Conservation (phyloP, 2,113 vertebrate species). For the Oreocharis arfaki region DNA sequence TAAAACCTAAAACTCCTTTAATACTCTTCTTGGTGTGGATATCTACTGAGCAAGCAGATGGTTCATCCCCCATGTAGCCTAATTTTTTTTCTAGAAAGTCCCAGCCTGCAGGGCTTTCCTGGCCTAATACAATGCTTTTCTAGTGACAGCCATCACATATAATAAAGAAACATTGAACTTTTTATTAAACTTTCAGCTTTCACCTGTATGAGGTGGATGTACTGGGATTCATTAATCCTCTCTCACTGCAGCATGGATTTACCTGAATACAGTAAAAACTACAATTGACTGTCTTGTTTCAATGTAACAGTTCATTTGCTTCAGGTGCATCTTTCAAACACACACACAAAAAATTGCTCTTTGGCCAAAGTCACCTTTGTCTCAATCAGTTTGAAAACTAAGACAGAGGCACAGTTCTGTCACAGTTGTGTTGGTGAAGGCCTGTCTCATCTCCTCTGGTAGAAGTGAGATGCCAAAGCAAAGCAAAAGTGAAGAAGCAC, state of each 20-base stretch:
- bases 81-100: neutral
- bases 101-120: neutral
- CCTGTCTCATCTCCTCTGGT: neutral
- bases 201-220: neutral
- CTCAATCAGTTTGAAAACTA: neutral
- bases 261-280: neutral
- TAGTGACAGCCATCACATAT: neutral
- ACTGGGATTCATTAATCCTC: neutral
- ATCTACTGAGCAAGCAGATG: neutral
- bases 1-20: neutral
- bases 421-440: neutral
- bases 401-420: neutral
- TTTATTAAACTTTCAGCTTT: no score
- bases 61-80: neutral
- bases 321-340: neutral
- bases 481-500: neutral
- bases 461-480: neutral
- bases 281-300: neutral
- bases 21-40: neutral
- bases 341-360: neutral
- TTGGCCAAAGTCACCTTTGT: neutral
- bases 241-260: neutral
- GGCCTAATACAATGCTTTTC: neutral
- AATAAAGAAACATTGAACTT: neutral
- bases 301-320: neutral